Base-by-base conservation (phyloP, 2,888 invertebrate genomes). In the Chymomyza amoena region DNA sequence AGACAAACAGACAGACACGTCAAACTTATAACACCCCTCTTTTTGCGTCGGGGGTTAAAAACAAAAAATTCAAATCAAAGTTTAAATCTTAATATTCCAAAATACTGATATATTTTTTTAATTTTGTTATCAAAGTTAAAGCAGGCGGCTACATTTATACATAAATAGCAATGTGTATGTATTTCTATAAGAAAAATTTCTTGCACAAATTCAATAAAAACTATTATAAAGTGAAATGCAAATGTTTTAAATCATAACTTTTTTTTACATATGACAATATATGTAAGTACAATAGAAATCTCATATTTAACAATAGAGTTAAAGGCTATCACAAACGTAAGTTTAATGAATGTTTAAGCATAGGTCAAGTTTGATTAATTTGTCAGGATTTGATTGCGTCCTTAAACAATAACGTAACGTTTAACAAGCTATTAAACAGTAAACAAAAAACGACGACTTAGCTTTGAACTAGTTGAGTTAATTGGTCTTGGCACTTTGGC, bases 401-500 rank as follows among this genome's bases (percentile, higher is more conserved):
- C 39, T 45, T 45, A 45, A 25, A 52, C 20, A 32, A 56, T 65
- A 32, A 65, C 18, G 16, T 56, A 52, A 52, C 54, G 10, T 20
- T 57, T 20, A 39, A 57, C 25, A 59, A 66, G 25, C 39, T 45
- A 59, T 20, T 32, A 66, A 59, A 56, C 50, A 15, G 18, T 36
- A 28, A 59, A 36, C 36, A n/a, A 62, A 51, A 68, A 56, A 50
- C 62, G 20, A 61, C 50, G 32, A 67, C 20, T 61, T 62, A 52
- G 54, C 52, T 63, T 39, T 63, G 62, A 68, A 68, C 62, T 39
- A 18, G 39, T 25, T 5, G 52, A 66, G 69, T 75, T 68, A 73
- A 69, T 65, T 59, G 68, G 32, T 73, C 61, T 66, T 83, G 87
- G 81, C 88, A 87, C 88, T 84, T 86, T 86, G 86, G 80, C 72